Evolutionary conservation across 2,888 invertebrate genomes (phyloP).

Genomic region (Pammene fasciana): DNA sequence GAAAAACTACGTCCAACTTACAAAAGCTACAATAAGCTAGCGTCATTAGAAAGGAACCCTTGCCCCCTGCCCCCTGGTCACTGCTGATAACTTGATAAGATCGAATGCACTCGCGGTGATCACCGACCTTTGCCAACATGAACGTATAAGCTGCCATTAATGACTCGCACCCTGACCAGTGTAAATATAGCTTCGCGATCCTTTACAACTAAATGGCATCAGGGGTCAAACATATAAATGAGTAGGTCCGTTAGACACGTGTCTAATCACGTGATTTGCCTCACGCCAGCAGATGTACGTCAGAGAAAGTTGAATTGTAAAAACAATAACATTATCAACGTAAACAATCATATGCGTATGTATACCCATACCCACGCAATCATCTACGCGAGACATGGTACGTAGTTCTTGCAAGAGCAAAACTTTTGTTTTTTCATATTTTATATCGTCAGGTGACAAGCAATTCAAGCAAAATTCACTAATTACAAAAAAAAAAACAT

Average conservation of each 20-base stretch:
- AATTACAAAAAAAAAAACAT: too few relatives aligned
- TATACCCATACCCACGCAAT: neutral
- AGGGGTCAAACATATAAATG: neutral
- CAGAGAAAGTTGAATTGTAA: slow-evolving; percentile 6
- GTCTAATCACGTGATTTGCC: neutral
- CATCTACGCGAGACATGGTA: slow-evolving; percentile 1
- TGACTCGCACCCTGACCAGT: too few relatives aligned
- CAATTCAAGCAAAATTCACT: too few relatives aligned
- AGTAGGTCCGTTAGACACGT: neutral
- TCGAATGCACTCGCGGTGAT: neutral
- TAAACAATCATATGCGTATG: slow-evolving; percentile 3
- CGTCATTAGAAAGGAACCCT: slow-evolving; percentile 17
- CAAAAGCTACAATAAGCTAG: neutral
- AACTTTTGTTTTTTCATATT: neutral
- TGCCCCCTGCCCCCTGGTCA: neutral
- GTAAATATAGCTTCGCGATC: neutral
- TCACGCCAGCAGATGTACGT: slow-evolving; percentile 10
- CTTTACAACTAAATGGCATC: neutral
- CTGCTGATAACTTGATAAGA: slow-evolving; percentile 11
- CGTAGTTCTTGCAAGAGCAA: neutral
- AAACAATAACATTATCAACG: slow-evolving; percentile 11
- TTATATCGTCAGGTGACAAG: too few relatives aligned
- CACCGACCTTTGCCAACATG: slow-evolving; percentile 7
- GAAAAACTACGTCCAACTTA: neutral
- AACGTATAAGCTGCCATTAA: neutral